Percentiles rank a stretch among this genome's conserved stretches.
phyloP scores from a whole-genome alignment of 1,140 invertebrate species.

The Pantala flavescens region DNA sequence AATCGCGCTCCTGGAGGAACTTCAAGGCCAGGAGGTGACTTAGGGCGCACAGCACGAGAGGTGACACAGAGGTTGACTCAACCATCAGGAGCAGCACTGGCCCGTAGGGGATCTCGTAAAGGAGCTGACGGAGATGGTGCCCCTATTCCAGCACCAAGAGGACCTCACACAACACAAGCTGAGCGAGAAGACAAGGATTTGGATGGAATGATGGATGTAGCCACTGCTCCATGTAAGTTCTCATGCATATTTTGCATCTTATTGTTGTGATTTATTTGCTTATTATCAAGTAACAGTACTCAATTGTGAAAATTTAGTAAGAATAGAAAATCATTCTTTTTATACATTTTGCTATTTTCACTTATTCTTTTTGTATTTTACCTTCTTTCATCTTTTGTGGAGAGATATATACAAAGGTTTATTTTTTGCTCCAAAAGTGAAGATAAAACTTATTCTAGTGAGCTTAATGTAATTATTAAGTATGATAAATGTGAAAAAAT shows the following conservation, averaged over 20 bases:
- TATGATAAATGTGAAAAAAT: too few relatives aligned
- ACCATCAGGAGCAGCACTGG: conserved; percentile 22
- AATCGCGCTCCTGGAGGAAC: conserved; percentile 37
- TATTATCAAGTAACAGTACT: neutral
- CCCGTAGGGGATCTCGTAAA: conserved; percentile 27
- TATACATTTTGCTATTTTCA: too few relatives aligned
- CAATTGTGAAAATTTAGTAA: too few relatives aligned
- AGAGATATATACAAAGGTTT: too few relatives aligned
- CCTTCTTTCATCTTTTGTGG: too few relatives aligned
- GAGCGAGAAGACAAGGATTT: conserved; percentile 39
- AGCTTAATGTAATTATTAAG: too few relatives aligned
- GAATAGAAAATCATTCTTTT: too few relatives aligned
- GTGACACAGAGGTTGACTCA: conserved; percentile 36
- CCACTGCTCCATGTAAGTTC: conserved; percentile 38
- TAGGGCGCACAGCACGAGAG: conserved; percentile 27
- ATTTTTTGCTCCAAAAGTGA: too few relatives aligned
- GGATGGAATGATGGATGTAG: conserved; percentile 31
- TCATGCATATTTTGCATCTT: neutral
- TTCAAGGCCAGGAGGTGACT: conserved; percentile 31
- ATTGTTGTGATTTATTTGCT: neutral
- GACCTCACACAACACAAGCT: conserved; percentile 28
- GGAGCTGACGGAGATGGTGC: conserved; percentile 27
- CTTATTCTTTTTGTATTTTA: too few relatives aligned
- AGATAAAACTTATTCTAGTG: too few relatives aligned
- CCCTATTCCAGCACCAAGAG: conserved; percentile 25